Base-by-base conservation (phyloP, 2,888 invertebrate genomes). In the Dexiosoma caninum region DNA sequence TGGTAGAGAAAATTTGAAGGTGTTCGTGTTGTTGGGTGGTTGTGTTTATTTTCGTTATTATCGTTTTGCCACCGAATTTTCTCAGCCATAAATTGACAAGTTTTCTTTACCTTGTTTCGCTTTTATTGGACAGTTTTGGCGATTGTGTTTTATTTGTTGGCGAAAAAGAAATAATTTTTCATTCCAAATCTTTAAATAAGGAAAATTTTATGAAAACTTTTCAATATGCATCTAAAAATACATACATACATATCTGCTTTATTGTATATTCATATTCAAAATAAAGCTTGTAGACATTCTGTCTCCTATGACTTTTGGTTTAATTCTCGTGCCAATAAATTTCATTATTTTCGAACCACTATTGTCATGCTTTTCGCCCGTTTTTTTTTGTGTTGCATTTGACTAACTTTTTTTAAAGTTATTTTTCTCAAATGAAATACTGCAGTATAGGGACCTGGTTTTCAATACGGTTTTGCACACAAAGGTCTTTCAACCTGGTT, bases 401-500 rank as follows among this genome's bases (percentile, higher is more conserved):
- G 7, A 4, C 14, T 6, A 51, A 19, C 23, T 21, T 32, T 4
- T 14, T 35, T 12, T 40, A 27, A 23, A 30, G 49, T n/a, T 42
- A 9, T 60, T 62, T 44, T 44, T 30, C 2, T 62, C 42, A 64
- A 53, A 51, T 30, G 16, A 60, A 53, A 49, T 27, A 19, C 19
- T 8, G 14, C 8, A 42, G 10, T 27, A 35, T 23, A 2, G 27
- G 66, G 74, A 27, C 19, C 19, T 57, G 49, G 1, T 51, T 59
- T 51, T 19, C 14, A 8, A 57, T 60, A 60, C 51, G 27, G 27
- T 57, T 69, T 69, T 59, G n/a, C 19, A 44, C 30, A 40, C 46
- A 57, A 75, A 71, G 76, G 80, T 80, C 80, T 80, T 80, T 76
- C 76, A 80, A 80, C 80, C 59, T 76, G 71, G 76, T 53, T 71